These are phyloP conservation scores for Scaptodrosophila latifasciaeformis DNA, from an alignment of 2,888 invertebrate species.

Conservation along the genomic window DNA sequence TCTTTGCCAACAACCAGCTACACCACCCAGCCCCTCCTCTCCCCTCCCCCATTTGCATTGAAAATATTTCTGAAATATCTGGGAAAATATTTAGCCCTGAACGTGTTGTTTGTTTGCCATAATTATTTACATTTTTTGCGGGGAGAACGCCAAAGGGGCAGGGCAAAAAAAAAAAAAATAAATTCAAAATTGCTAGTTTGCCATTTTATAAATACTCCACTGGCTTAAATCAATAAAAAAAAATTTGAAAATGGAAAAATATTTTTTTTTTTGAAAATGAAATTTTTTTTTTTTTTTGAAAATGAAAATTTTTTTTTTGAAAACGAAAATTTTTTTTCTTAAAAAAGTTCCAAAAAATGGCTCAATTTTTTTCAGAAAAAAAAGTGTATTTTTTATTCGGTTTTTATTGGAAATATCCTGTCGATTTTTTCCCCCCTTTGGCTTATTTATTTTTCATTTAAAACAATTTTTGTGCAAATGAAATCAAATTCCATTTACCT, in stretches of 20 bases:
- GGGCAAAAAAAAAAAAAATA: no score
- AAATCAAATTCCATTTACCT: conserved; percentile 35
- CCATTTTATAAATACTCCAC: no score
- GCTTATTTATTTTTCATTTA: no score
- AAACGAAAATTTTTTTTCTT: not conserved
- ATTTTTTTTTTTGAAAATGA: not conserved
- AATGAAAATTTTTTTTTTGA: conserved; percentile 24
- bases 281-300: not conserved
- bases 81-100: not conserved
- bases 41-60: not conserved
- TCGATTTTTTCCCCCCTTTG: no score
- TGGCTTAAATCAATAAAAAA: no score
- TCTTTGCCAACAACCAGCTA: not conserved
- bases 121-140: conserved; percentile 24
- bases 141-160: no score
- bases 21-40: not conserved
- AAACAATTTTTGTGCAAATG: no score
- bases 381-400: conserved; percentile 22
- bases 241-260: no score
- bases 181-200: no score
- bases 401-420: conserved; percentile 1
- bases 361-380: no score
- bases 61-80: not conserved
- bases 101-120: conserved; percentile 21
- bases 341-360: not conserved